Base-by-base conservation (phyloP, 1,140 invertebrate species). In the Drosophila rufa region DNA sequence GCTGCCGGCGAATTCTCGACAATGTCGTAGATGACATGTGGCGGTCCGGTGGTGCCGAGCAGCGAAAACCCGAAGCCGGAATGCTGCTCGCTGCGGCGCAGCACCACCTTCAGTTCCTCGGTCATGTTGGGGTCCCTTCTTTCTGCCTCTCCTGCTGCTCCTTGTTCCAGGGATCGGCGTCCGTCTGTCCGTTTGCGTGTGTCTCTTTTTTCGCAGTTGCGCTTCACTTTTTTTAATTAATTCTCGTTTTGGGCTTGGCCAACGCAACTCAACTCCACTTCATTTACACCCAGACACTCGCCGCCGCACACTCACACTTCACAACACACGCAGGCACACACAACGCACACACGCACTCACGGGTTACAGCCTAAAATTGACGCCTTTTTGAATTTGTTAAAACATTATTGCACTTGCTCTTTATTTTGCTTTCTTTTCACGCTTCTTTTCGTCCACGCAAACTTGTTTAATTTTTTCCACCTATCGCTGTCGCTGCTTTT, bases 1-100 rank as follows among this genome's bases (percentile, higher is more conserved):
- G 97, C 97, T 69, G 97, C 97, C 91, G 97, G 97, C 79, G 97
- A 98, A 94, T 98, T 97, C 93, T 98, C 97, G 89, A 97, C 95
- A 91, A 98, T 97, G 94, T 98, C 96, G 94, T 97, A 98, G 93
- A 98, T 97, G 92, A 98, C 96, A 92, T 97, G 97, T 89, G 97
- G 97, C 92, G 97, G 95, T 93, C 96, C 97, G 86, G 96, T 96
- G 93, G 96, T 96, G 71, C 97, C 96, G 87, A 98, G 95, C 79
- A 98, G 94, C 81, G 97, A 97, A 94, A 98, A 98, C 84, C 97
- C 97, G 93, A 97, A 96, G 90, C 97, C 96, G 93, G 95, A 95
- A 93, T 96, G 96, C 93, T 97, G 96, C 65, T 87, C 83, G 61
- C 83, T 87, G 77, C 96, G 95, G 93, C 95, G 96, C 93, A 97